Percentiles rank a stretch among this genome's conserved stretches.
Evolutionary conservation across 2,888 invertebrate species (phyloP).

Genomic region (Tinea pellionella): DNA sequence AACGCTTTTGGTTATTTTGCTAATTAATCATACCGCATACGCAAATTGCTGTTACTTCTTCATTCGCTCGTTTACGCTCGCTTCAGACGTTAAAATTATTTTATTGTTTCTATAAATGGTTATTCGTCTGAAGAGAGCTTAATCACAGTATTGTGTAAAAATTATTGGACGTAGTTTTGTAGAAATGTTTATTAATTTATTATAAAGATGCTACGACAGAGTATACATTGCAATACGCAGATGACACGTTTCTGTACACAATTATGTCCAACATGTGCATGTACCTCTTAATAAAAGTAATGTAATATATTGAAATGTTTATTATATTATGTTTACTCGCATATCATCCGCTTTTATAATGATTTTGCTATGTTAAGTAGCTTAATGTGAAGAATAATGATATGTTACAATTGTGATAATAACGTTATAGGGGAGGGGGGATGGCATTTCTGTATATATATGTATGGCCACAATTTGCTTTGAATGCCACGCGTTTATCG

Average conservation of each 20-base stretch:
- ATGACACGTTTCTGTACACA: background rate
- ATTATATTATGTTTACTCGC: background rate
- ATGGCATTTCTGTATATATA: background rate
- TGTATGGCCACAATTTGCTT: background rate
- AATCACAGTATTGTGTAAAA: background rate
- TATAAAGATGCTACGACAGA: background rate
- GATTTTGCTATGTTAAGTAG: conserved; percentile 1
- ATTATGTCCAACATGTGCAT: background rate
- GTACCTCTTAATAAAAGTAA: too few relatives aligned
- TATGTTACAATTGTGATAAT: background rate
- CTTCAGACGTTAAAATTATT: too few relatives aligned
- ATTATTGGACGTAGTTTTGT: background rate
- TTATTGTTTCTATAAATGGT: too few relatives aligned
- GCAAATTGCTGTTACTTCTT: background rate
- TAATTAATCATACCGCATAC: background rate
- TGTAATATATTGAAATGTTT: background rate
- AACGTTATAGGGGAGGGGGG: background rate
- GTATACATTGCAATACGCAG: too few relatives aligned
- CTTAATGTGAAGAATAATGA: background rate
- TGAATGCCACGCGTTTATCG: background rate
- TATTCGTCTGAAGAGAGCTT: background rate
- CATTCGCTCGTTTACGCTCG: too few relatives aligned
- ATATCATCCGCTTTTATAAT: conserved; percentile 1
- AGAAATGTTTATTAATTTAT: background rate
- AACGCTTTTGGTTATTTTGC: background rate